Evolutionary conservation across 2,113 vertebrate genomes (phyloP).

Genomic region (Rhinogobius similis): DNA sequence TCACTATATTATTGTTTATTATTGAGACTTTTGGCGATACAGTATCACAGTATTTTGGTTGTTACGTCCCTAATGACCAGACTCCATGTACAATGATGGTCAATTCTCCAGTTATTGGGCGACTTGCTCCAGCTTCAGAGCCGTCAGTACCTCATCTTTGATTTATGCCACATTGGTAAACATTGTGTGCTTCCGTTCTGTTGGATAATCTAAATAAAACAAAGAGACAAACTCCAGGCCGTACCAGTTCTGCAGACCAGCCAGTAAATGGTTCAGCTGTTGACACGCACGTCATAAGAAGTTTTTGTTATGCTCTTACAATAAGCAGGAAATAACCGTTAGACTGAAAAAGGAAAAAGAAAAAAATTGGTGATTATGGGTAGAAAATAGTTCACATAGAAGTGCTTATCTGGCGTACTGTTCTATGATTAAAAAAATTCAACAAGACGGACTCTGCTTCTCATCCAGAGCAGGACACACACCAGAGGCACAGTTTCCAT

Average conservation of each 20-base stretch:
- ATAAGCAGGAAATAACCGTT: constrained; percentile 4
- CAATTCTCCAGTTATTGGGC: neutral
- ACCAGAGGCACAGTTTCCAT: constrained; percentile 31
- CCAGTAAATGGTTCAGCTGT: constrained; percentile 10
- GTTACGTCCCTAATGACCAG: no score
- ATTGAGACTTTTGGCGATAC: no score
- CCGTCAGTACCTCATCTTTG: neutral
- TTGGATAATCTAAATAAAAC: constrained; percentile 21
- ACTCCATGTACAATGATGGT: neutral
- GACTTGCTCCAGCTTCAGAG: neutral
- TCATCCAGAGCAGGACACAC: constrained; percentile 22
- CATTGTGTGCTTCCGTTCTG: constrained; percentile 20
- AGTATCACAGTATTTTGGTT: no score
- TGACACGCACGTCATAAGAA: neutral
- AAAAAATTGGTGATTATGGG: constrained; percentile 8
- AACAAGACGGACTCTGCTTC: constrained; percentile 55
- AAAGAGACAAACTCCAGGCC: constrained; percentile 27
- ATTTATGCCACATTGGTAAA: constrained; percentile 3
- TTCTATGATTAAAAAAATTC: constrained; percentile 8
- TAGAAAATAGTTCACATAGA: neutral
- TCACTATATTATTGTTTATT: no score
- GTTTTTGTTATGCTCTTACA: constrained; percentile 10
- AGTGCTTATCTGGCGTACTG: no score
- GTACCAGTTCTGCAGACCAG: neutral
- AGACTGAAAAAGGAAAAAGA: constrained; percentile 21